Conservation (phyloP, 2,888 invertebrate species). For the Alcis repandata region DNA sequence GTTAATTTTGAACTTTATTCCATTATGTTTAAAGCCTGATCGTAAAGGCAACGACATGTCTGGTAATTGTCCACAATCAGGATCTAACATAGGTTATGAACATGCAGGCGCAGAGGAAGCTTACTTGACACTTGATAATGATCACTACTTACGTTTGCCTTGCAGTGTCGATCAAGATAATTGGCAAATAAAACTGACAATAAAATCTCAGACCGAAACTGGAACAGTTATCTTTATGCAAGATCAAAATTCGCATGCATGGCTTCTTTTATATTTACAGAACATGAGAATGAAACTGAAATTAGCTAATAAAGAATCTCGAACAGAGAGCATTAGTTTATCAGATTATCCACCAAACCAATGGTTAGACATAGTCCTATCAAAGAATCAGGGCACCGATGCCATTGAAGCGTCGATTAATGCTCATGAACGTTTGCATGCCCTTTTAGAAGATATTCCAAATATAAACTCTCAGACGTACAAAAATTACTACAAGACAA, state of each 20-base stretch:
- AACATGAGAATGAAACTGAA: constrained; percentile 75
- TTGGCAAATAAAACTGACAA: constrained; percentile 73
- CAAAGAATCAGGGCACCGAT: constrained; percentile 66
- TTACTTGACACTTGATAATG: constrained; percentile 64
- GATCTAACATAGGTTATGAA: constrained; percentile 76
- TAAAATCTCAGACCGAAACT: constrained; percentile 69
- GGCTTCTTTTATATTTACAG: constrained; percentile 70
- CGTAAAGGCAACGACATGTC: constrained; percentile 46
- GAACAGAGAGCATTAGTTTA: constrained; percentile 70
- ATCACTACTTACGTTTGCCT: constrained; percentile 73
- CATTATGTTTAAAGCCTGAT: constrained; percentile 62
- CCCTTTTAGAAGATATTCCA: constrained; percentile 52
- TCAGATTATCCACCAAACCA: constrained; percentile 67
- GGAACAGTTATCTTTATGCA: constrained; percentile 73
- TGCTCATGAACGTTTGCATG: constrained; percentile 71
- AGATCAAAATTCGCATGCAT: constrained; percentile 58
- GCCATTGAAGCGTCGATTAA: constrained; percentile 77
- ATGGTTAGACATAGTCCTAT: constrained; percentile 74
- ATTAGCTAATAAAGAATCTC: constrained; percentile 59
- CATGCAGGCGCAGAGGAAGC: constrained; percentile 73
- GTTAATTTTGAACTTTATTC: constrained; percentile 78
- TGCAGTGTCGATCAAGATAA: constrained; percentile 70
- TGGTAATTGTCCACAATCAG: constrained; percentile 63
- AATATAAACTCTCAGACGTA: not conserved
- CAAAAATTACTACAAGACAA: constrained; percentile 1